These are phyloP conservation scores for Homalodisca vitripennis DNA, from an alignment of 1,140 invertebrate genomes.

Conservation along the genomic window DNA sequence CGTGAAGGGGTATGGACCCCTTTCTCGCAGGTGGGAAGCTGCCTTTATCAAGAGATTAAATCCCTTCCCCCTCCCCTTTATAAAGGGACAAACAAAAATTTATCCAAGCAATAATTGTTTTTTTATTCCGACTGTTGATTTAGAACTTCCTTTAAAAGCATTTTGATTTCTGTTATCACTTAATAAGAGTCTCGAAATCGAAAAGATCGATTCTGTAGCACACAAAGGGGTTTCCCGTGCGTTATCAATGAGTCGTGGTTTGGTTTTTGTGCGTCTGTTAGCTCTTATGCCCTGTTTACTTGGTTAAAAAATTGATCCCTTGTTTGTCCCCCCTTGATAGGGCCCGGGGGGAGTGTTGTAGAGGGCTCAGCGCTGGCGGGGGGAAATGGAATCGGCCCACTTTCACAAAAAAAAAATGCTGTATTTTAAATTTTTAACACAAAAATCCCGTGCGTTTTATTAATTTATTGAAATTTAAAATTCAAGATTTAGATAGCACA, in stretches of 20 bases:
- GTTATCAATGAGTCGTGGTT: background rate
- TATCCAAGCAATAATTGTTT: background rate
- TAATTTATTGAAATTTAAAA: no score
- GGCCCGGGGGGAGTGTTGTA: no score
- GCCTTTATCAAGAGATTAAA: background rate
- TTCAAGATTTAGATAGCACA: no score
- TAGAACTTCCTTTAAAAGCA: background rate
- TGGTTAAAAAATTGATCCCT: background rate
- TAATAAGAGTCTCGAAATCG: no score
- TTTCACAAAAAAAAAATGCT: no score
- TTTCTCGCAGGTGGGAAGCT: background rate
- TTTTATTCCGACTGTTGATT: conserved; percentile 5
- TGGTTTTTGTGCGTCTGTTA: background rate
- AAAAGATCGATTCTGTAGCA: background rate
- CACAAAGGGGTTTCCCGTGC: background rate
- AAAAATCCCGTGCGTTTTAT: no score
- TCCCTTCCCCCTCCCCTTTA: background rate
- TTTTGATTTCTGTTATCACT: background rate
- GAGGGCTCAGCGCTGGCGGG: no score
- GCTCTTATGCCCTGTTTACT: background rate
- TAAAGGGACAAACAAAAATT: background rate
- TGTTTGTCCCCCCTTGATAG: no score
- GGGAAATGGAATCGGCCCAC: no score
- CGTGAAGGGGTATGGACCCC: conserved; percentile 1
- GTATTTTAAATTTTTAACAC: no score